A percentile compares a stretch with the other conserved stretches of the same genome.
These are phyloP conservation scores for Brachystomella parvula DNA, from an alignment of 1,140 invertebrate species.

Conservation along the genomic window DNA sequence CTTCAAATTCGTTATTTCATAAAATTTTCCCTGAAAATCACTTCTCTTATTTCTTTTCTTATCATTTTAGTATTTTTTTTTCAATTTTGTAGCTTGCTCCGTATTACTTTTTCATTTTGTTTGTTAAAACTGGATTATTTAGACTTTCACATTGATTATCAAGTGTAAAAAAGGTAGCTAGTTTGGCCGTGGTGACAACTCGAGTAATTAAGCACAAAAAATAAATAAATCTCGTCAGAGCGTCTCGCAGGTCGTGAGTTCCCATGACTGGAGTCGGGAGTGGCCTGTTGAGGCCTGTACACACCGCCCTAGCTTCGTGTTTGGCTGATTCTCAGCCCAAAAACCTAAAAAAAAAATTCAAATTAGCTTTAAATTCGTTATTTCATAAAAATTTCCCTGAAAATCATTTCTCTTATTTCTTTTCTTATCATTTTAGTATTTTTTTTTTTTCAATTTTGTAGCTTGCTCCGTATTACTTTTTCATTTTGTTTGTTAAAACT, in stretches of 20 bases:
- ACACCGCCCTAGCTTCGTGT: slow-evolving; percentile 45
- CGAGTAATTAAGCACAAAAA: neutral
- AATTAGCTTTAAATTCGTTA: neutral
- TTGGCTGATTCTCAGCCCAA: slow-evolving; percentile 78
- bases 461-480: neutral
- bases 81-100: neutral
- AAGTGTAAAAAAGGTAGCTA: too few relatives aligned
- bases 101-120: neutral
- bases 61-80: neutral
- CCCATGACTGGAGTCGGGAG: slow-evolving; percentile 66
- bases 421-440: neutral
- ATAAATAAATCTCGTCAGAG: slow-evolving; percentile 43
- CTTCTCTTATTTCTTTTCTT: neutral
- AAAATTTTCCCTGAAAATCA: neutral
- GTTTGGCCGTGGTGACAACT: neutral
- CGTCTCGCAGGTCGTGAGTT: slow-evolving; percentile 84
- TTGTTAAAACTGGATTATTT: neutral
- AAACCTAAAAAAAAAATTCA: slow-evolving; percentile 54
- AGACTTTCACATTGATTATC: too few relatives aligned
- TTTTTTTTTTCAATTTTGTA: neutral
- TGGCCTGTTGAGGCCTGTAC: slow-evolving; percentile 37
- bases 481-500: neutral
- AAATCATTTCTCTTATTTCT: neutral
- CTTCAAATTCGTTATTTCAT: neutral
- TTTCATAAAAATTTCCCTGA: neutral